Evolutionary conservation across 2,888 invertebrate genomes (phyloP).

Genomic region (Strigamia maritima): DNA sequence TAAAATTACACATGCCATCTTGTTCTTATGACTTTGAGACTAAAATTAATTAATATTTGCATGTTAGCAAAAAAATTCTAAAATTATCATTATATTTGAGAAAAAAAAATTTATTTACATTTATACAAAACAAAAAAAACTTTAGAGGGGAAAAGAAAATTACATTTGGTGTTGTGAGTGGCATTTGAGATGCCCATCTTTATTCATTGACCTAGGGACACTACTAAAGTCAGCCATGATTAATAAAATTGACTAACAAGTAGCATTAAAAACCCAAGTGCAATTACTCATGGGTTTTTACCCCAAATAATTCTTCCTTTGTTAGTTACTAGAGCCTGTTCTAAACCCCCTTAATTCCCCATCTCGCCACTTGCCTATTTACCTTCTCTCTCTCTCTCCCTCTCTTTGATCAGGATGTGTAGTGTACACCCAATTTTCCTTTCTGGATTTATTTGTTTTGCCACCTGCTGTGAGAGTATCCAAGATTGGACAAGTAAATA

Average conservation of each 20-base stretch:
- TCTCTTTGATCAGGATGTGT: not conserved
- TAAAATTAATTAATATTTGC: not conserved
- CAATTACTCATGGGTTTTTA: not conserved
- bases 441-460: not conserved
- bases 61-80: not conserved
- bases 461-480: not conserved
- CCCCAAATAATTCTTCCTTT: not conserved
- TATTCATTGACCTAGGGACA: too few relatives aligned
- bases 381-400: not conserved
- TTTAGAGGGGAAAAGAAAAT: too few relatives aligned
- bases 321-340: not conserved
- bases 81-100: too few relatives aligned
- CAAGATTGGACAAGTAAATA: not conserved
- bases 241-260: not conserved
- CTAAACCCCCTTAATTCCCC: not conserved
- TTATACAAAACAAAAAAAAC: too few relatives aligned
- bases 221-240: too few relatives aligned
- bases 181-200: too few relatives aligned
- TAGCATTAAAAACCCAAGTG: too few relatives aligned
- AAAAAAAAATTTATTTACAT: too few relatives aligned
- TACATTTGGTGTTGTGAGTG: too few relatives aligned
- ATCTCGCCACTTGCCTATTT: not conserved
- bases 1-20: not conserved
- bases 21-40: not conserved
- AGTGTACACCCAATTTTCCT: not conserved